These are phyloP conservation scores for Aphelocoma coerulescens DNA, from an alignment of 2,113 vertebrate species.

Conservation along the genomic window DNA sequence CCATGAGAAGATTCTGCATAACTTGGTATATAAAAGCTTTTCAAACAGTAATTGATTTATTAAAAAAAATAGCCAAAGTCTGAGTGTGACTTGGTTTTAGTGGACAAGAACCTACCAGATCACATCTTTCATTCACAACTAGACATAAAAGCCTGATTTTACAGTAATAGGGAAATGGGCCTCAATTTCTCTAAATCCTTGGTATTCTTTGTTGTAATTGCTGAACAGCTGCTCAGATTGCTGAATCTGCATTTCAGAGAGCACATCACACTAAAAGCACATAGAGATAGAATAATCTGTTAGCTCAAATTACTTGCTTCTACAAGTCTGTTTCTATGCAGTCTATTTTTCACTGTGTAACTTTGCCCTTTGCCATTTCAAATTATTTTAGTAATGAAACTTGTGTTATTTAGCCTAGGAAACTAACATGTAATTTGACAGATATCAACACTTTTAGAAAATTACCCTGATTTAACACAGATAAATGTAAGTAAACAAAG, in stretches of 20 bases:
- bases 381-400: background rate
- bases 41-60: background rate
- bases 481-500: background rate
- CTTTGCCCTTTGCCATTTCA: background rate
- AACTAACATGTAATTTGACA: background rate
- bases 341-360: background rate
- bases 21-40: background rate
- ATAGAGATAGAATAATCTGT: background rate
- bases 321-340: background rate
- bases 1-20: background rate
- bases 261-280: background rate
- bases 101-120: background rate
- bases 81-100: background rate
- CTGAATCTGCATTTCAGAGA: constrained; percentile 4
- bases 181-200: background rate
- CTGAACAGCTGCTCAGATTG: background rate
- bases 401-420: background rate
- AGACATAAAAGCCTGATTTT: background rate
- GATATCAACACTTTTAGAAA: background rate
- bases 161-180: background rate
- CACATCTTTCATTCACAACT: background rate
- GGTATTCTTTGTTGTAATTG: background rate
- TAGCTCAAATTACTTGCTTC: background rate
- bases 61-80: background rate
- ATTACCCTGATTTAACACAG: background rate